Evolutionary conservation across 1,140 invertebrate species (phyloP).

Genomic region (Scaptomyza graminum): DNA sequence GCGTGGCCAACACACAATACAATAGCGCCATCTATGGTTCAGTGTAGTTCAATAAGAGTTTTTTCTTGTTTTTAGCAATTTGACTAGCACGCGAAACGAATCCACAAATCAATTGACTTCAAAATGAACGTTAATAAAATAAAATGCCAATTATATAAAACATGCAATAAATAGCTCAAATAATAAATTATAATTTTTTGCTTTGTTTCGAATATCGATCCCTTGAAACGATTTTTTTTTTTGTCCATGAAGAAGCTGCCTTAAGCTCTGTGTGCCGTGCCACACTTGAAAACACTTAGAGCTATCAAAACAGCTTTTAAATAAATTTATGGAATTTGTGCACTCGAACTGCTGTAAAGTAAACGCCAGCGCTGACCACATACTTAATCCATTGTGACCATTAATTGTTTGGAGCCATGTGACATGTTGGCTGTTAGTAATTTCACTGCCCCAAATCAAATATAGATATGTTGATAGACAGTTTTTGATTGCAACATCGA

Average conservation of each 20-base stretch:
- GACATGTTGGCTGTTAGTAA: slow-evolving; percentile 46
- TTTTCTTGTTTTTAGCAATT: slow-evolving; percentile 33
- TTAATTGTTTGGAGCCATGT: slow-evolving; percentile 26
- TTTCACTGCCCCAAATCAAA: slow-evolving; percentile 36
- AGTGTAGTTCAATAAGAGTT: slow-evolving; percentile 22
- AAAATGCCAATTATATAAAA: not conserved
- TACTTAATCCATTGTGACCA: slow-evolving; percentile 46
- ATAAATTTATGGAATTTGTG: slow-evolving; percentile 8
- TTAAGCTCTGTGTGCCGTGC: not conserved
- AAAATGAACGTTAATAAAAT: not conserved
- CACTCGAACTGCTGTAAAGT: slow-evolving; percentile 36
- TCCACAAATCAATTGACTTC: slow-evolving; percentile 33
- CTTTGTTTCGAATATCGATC: not conserved
- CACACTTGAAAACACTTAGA: slow-evolving; percentile 15
- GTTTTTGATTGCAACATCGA: slow-evolving; percentile 7
- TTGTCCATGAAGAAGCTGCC: slow-evolving; percentile 11
- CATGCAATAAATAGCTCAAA: not conserved
- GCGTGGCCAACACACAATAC: slow-evolving; percentile 24
- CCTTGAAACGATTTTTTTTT: not conserved
- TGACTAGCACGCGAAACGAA: slow-evolving; percentile 30
- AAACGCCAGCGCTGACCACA: slow-evolving; percentile 14
- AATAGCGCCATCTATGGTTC: slow-evolving; percentile 23
- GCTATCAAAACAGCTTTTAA: slow-evolving; percentile 30
- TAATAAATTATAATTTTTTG: not conserved
- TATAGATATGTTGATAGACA: slow-evolving; percentile 32